Conservation (phyloP, 2,113 vertebrate genomes). For the Oncorhynchus mykiss region DNA sequence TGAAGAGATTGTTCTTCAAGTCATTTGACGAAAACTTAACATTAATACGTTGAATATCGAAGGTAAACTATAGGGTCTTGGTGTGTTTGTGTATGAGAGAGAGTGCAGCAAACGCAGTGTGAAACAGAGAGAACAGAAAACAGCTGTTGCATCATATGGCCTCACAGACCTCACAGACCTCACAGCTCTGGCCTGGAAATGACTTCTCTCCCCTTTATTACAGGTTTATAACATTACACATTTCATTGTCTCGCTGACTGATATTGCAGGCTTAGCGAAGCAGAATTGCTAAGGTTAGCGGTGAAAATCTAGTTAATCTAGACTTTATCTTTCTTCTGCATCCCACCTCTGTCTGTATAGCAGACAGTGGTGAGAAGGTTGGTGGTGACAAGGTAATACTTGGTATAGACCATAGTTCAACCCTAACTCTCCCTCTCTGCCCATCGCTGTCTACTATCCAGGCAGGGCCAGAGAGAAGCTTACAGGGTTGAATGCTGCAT, state of each 20-base stretch:
- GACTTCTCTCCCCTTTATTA: background rate
- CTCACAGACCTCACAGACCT: background rate
- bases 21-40: no score
- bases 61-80: no score
- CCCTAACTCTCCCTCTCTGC: background rate
- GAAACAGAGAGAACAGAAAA: conserved; percentile 16
- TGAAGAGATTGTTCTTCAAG: no score
- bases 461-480: conserved; percentile 12
- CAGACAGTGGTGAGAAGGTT: background rate
- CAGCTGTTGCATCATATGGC: conserved; percentile 7
- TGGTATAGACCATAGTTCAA: conserved; percentile 22
- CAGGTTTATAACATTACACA: background rate
- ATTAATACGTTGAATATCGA: no score
- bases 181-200: background rate
- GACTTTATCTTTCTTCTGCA: no score
- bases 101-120: background rate
- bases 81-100: no score
- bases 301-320: no score
- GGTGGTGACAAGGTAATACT: background rate
- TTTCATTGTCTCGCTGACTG: background rate
- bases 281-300: no score
- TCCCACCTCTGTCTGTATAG: background rate
- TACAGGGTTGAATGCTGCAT: conserved; percentile 40
- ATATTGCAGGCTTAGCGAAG: background rate
- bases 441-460: background rate